These are phyloP conservation scores for Atlantisia rogersi DNA, from an alignment of 2,113 vertebrate species.

Conservation along the genomic window DNA sequence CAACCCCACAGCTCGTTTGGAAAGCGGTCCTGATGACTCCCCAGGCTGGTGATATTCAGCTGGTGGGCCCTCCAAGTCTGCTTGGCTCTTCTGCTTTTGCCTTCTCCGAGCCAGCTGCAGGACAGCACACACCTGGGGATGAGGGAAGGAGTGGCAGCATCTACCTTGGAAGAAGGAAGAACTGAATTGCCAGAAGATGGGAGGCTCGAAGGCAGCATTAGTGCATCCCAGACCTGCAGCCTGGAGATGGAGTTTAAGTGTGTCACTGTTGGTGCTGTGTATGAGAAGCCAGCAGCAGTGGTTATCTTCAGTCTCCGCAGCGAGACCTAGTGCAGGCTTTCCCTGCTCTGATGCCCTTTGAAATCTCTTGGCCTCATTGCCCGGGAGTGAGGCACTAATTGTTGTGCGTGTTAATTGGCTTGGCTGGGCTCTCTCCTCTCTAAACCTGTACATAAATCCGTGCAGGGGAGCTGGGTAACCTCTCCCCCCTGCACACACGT, in stretches of 20 bases:
- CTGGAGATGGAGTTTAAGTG: background rate
- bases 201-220: background rate
- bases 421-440: background rate
- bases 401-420: background rate
- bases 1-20: background rate
- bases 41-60: background rate
- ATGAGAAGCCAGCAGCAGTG: background rate
- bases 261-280: background rate
- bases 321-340: background rate
- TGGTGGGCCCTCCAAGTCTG: background rate
- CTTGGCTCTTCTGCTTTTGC: background rate
- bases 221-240: background rate
- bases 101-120: background rate
- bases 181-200: background rate
- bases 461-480: background rate
- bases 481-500: accelerated
- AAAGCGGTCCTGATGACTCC: background rate
- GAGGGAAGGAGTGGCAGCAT: background rate
- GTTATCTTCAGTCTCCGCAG: background rate
- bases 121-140: accelerated
- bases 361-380: background rate
- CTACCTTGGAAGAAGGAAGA: background rate
- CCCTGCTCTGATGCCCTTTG: background rate
- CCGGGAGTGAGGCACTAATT: background rate
- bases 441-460: background rate